phyloP scores from a whole-genome alignment of 2,113 vertebrate genomes.

The Vidua chalybeata region DNA sequence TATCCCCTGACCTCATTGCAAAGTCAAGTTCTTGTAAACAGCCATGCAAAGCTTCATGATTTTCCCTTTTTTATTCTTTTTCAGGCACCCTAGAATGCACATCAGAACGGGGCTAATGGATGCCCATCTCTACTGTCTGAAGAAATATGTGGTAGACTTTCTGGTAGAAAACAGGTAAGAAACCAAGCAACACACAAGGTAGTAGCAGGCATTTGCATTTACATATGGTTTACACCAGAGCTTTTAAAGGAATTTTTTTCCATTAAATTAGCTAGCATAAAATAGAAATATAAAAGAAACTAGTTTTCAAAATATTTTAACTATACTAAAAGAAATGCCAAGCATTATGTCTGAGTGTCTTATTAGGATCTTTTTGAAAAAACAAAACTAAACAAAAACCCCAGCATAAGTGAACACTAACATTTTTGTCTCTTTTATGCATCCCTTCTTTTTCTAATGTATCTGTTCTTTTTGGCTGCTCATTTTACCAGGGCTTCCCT shows the following conservation, averaged over 20 bases:
- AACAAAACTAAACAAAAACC: not conserved
- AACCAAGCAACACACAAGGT: not conserved
- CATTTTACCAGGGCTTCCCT: conserved; percentile 1
- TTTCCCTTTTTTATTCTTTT: conserved; percentile 6
- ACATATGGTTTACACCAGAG: not conserved
- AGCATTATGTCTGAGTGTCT: not conserved
- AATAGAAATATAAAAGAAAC: not conserved
- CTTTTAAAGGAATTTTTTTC: not conserved
- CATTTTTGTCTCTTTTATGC: not conserved
- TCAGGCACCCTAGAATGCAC: conserved; percentile 91
- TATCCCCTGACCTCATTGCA: not conserved
- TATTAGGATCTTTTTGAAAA: not conserved
- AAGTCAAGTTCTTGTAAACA: not conserved
- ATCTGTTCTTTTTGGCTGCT: conserved; percentile 29
- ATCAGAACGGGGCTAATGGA: conserved; percentile 94
- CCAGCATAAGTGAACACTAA: not conserved
- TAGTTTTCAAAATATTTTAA: not conserved
- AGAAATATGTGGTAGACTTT: conserved; percentile 94
- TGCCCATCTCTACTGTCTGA: conserved; percentile 97
- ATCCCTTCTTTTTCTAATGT: not conserved
- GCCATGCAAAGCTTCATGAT: not conserved
- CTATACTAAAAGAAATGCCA: not conserved
- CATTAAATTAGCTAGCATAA: not conserved
- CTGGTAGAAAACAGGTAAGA: conserved; percentile 91
- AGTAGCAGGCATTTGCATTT: not conserved